These are phyloP conservation scores for Clarias macrocephalus DNA, from an alignment of 2,113 vertebrate species.

Conservation along the genomic window DNA sequence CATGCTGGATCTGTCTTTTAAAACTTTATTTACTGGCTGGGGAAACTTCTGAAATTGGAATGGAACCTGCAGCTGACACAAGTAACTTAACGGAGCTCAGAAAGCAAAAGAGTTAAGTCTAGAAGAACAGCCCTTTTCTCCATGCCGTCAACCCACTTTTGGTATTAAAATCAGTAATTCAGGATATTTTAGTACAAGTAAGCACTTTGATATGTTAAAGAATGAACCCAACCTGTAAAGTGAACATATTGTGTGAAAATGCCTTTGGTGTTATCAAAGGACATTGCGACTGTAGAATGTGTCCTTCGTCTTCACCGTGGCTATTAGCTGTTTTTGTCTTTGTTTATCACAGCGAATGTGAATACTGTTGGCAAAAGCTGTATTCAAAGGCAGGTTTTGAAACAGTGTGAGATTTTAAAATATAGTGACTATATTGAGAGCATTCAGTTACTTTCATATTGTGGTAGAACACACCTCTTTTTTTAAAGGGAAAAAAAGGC, in stretches of 20 bases:
- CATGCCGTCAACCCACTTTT: constrained; percentile 90
- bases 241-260: constrained; percentile 78
- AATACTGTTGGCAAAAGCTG: constrained; percentile 83
- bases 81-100: constrained; percentile 77
- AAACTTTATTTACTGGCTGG: constrained; percentile 73
- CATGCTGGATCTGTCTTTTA: constrained; percentile 80
- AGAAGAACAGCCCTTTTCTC: constrained; percentile 88
- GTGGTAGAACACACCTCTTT: constrained; percentile 77
- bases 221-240: constrained; percentile 86
- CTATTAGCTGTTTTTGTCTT: constrained; percentile 76
- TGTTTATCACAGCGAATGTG: constrained; percentile 88
- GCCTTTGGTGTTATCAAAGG: constrained; percentile 69
- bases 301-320: constrained; percentile 73
- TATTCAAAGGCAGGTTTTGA: constrained; percentile 79
- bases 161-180: constrained; percentile 95
- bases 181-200: constrained; percentile 98
- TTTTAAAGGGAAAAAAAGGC: constrained; percentile 83
- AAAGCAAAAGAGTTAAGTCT: constrained; percentile 71
- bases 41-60: constrained; percentile 76
- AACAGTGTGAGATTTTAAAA: constrained; percentile 82
- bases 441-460: constrained; percentile 99
- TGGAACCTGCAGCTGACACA: constrained; percentile 56
- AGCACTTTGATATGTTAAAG: constrained; percentile 98
- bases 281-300: constrained; percentile 74
- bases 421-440: constrained; percentile 92